Evolutionary conservation across 2,113 vertebrate species (phyloP).

Genomic region (Micromys minutus): DNA sequence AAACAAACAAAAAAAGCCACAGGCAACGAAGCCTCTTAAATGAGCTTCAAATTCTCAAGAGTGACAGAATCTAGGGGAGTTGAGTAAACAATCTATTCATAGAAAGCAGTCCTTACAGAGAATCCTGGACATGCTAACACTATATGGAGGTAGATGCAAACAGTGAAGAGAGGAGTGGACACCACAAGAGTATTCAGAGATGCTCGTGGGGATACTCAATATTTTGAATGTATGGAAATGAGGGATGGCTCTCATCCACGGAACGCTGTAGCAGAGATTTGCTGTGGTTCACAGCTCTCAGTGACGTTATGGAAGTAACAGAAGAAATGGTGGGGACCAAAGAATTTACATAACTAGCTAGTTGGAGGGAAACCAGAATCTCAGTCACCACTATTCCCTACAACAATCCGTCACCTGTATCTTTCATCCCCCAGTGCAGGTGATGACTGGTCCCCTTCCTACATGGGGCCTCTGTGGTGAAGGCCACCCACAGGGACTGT

Average conservation of each 20-base stretch:
- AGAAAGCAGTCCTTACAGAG: neutral
- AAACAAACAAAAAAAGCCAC: neutral
- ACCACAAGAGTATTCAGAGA: neutral
- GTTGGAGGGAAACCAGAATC: neutral
- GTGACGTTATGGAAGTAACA: neutral
- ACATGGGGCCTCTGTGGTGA: neutral
- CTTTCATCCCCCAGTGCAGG: neutral
- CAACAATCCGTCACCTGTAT: neutral
- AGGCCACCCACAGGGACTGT: neutral
- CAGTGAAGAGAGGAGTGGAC: neutral
- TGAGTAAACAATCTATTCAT: neutral
- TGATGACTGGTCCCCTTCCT: too few relatives aligned
- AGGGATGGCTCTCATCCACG: neutral
- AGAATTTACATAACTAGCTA: neutral
- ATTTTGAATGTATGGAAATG: neutral
- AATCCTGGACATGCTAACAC: neutral
- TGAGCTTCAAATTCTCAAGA: neutral
- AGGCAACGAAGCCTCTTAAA: neutral
- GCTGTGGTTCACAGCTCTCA: neutral
- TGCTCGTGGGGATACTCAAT: too few relatives aligned
- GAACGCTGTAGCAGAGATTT: neutral
- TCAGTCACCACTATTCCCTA: neutral
- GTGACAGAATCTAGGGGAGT: neutral
- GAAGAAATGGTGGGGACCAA: neutral
- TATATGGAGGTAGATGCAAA: neutral